phyloP scores from a whole-genome alignment of 2,888 invertebrate genomes.

The Thymelicus lineola region DNA sequence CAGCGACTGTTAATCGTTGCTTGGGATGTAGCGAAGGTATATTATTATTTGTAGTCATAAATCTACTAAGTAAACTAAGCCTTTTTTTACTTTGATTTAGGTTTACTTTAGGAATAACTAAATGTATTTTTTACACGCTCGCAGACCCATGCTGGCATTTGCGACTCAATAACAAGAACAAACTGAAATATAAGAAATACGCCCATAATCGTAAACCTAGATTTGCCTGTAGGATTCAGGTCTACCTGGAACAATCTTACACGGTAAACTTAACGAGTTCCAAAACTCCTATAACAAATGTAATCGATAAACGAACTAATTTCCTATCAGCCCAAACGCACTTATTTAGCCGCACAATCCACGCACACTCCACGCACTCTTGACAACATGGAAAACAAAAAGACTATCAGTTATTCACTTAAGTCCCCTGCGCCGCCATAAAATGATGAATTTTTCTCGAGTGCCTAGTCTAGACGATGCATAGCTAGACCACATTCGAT shows the following conservation, averaged over 20 bases:
- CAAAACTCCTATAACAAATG: not conserved
- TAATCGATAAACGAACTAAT: not conserved
- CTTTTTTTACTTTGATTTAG: no score
- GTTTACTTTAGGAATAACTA: no score
- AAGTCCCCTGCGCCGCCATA: constrained; percentile 32
- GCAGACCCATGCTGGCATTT: no score
- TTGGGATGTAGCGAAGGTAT: not conserved
- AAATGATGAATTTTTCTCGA: constrained; percentile 40
- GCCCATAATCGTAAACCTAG: no score
- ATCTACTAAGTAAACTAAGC: no score
- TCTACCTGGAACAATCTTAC: no score
- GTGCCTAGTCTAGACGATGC: constrained; percentile 38
- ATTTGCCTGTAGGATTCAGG: no score
- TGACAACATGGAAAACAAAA: constrained; percentile 28
- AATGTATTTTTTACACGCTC: no score
- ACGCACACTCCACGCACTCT: constrained; percentile 10
- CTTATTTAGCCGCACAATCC: constrained; percentile 2
- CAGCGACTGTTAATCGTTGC: not conserved
- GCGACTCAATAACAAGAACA: no score
- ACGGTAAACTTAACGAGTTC: no score
- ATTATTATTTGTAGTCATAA: not conserved
- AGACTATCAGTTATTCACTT: constrained; percentile 38
- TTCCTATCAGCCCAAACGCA: not conserved
- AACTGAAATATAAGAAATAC: no score
- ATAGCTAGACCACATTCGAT: constrained; percentile 8